Evolutionary conservation across 2,113 vertebrate genomes (phyloP).

Genomic region (Tragelaphus scriptus): DNA sequence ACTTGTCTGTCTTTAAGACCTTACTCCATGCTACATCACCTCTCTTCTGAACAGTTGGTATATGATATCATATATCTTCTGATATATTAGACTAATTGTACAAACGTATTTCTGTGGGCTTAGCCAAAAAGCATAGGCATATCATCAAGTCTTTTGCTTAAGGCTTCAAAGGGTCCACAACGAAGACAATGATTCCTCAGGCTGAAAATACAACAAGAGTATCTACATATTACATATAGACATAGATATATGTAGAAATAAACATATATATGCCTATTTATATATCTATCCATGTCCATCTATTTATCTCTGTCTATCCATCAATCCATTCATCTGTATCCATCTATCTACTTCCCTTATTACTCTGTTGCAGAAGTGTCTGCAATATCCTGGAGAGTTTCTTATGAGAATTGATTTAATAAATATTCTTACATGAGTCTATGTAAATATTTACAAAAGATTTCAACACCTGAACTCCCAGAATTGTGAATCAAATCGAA

Average conservation of each 20-base stretch:
- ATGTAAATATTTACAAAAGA: slow-evolving; percentile 32
- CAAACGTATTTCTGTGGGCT: background rate
- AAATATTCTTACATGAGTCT: slow-evolving; percentile 14
- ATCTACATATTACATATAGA: background rate
- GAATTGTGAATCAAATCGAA: background rate
- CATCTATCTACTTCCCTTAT: background rate
- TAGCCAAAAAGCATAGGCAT: background rate
- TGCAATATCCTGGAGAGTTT: background rate
- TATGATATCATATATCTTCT: background rate
- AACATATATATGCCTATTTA: background rate
- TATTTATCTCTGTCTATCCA: background rate
- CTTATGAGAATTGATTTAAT: background rate
- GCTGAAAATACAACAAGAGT: background rate
- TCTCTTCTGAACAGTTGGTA: background rate
- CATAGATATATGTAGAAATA: background rate
- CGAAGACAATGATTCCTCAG: background rate
- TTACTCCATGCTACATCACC: background rate
- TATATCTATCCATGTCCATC: background rate
- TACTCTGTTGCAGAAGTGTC: background rate
- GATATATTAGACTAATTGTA: background rate
- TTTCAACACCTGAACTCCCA: slow-evolving; percentile 32
- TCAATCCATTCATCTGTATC: background rate
- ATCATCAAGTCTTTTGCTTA: background rate
- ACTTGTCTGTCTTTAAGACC: background rate
- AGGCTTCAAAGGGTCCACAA: background rate